Conservation (phyloP, 1,140 invertebrate genomes). For the Lepidurus apus region DNA sequence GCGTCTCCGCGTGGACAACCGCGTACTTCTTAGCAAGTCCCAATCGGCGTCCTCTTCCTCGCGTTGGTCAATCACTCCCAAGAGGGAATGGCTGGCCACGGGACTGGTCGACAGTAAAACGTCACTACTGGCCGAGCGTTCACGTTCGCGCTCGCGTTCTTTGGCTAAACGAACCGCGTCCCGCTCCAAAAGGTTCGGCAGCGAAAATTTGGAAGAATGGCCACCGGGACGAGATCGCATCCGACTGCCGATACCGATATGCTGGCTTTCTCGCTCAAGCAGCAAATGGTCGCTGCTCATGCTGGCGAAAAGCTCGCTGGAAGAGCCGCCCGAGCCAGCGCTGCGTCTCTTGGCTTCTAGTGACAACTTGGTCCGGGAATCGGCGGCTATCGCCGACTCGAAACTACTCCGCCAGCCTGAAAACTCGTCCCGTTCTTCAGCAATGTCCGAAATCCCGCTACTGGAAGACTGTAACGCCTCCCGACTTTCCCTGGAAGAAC, state of each 20-base stretch:
- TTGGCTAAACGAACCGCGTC: slow-evolving; percentile 30
- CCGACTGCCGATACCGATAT: slow-evolving; percentile 23
- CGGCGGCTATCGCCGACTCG: slow-evolving; percentile 76
- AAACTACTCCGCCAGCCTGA: slow-evolving; percentile 86
- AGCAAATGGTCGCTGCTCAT: slow-evolving; percentile 36
- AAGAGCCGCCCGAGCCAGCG: slow-evolving; percentile 36
- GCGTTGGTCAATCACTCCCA: slow-evolving; percentile 32
- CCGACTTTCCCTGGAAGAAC: slow-evolving; percentile 36
- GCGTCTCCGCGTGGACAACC: slow-evolving; percentile 52
- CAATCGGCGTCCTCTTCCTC: slow-evolving; percentile 34
- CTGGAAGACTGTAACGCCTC: slow-evolving; percentile 43
- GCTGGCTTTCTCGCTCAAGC: slow-evolving; percentile 28
- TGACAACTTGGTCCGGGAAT: slow-evolving; percentile 69
- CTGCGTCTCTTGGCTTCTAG: slow-evolving; percentile 60
- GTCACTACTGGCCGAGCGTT: slow-evolving; percentile 35
- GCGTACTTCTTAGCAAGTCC: slow-evolving; percentile 32
- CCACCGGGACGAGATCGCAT: slow-evolving; percentile 27
- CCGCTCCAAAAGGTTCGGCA: slow-evolving; percentile 34
- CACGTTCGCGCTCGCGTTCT: slow-evolving; percentile 33
- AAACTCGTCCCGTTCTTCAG: slow-evolving; percentile 68
- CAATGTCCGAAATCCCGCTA: slow-evolving; percentile 50
- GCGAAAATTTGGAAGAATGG: slow-evolving; percentile 35
- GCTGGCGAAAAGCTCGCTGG: slow-evolving; percentile 36
- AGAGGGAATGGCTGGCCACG: slow-evolving; percentile 29
- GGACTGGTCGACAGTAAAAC: slow-evolving; percentile 34